phyloP scores from a whole-genome alignment of 53 echinoderm and acorn worm genomes.

The Crossaster papposus region DNA sequence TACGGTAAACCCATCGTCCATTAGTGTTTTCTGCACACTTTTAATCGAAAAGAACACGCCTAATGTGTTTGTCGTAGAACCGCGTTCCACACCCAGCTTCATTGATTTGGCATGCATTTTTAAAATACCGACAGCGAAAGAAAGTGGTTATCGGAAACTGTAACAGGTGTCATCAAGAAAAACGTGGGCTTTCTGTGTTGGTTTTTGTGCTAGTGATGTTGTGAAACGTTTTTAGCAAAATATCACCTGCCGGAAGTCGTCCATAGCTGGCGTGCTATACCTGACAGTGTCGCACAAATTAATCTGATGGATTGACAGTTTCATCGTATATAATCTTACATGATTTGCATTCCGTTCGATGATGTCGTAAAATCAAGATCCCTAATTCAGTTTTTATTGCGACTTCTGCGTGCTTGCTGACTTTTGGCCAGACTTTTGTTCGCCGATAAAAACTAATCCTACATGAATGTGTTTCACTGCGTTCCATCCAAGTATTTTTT shows the following conservation, averaged over 20 bases:
- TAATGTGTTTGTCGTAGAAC: background rate
- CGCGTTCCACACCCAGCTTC: background rate
- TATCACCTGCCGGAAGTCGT: constrained; percentile 4
- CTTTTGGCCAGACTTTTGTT: too few species aligned
- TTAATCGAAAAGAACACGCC: background rate
- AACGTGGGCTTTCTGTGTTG: background rate
- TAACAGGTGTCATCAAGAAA: background rate
- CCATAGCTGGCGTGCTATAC: background rate
- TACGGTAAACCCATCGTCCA: too few species aligned
- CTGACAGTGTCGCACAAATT: background rate
- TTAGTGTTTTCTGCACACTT: background rate
- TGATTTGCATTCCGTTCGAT: too few species aligned
- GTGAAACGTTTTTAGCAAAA: background rate
- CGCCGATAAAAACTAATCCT: too few species aligned
- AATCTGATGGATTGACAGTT: background rate
- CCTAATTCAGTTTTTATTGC: too few species aligned
- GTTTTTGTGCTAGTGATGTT: background rate
- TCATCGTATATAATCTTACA: background rate
- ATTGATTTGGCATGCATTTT: constrained; percentile 14
- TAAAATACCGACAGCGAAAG: background rate
- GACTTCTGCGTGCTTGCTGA: too few species aligned
- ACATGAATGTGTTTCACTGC: too few species aligned
- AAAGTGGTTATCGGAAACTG: constrained; percentile 2
- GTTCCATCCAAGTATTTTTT: too few species aligned
- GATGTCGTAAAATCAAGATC: too few species aligned